Evolutionary conservation across 2,113 vertebrate species (phyloP).

Genomic region (Pangasianodon hypophthalmus): DNA sequence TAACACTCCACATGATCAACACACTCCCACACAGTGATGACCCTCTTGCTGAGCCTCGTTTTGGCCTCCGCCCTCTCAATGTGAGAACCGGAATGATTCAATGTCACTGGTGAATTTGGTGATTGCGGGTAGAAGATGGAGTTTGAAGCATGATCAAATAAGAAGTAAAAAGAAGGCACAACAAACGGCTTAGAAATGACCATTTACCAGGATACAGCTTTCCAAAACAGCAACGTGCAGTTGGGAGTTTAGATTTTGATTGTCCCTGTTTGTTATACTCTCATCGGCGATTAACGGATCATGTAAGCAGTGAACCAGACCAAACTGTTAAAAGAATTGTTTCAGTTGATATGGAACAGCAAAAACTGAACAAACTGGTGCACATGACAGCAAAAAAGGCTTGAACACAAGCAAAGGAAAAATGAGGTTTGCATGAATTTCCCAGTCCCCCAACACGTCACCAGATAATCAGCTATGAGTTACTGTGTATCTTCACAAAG

Average conservation of each 20-base stretch:
- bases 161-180: conserved; percentile 63
- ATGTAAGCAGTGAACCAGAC: conserved; percentile 86
- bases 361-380: conserved; percentile 60
- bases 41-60: conserved; percentile 50
- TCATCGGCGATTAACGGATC: conserved; percentile 82
- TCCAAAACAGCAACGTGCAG: conserved; percentile 82
- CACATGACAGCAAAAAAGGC: conserved; percentile 57
- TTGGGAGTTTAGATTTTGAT: conserved; percentile 79
- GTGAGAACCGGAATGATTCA: conserved; percentile 74
- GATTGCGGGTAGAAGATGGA: conserved; percentile 74
- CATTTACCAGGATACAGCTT: conserved; percentile 86
- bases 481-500: conserved; percentile 23
- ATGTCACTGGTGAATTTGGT: conserved; percentile 79
- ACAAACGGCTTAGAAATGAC: conserved; percentile 76
- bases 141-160: conserved; percentile 70
- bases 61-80: conserved; percentile 47
- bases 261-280: conserved; percentile 83
- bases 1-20: conserved; percentile 74
- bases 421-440: conserved; percentile 42
- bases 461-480: conserved; percentile 24
- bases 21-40: conserved; percentile 76
- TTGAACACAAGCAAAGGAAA: conserved; percentile 52
- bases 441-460: conserved; percentile 37
- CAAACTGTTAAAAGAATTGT: conserved; percentile 83
- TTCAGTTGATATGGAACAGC: conserved; percentile 73